These are phyloP conservation scores for Atrichornis clamosus DNA, from an alignment of 2,113 vertebrate genomes.

Conservation along the genomic window DNA sequence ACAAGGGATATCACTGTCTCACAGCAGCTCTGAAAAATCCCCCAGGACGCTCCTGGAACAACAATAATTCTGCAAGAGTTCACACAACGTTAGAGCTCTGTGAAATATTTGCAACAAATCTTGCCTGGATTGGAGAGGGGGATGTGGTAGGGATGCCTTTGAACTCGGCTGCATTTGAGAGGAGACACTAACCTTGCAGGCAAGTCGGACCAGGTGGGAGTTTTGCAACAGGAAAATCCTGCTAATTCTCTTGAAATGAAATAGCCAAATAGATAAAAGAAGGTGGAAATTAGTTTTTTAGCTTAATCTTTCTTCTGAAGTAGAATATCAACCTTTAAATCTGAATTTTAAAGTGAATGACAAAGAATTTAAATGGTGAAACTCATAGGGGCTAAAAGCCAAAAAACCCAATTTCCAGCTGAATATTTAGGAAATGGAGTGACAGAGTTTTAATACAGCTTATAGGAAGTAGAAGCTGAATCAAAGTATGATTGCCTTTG, in stretches of 20 bases:
- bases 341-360: constrained; percentile 2
- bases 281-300: not conserved
- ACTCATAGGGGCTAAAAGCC: not conserved
- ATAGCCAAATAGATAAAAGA: not conserved
- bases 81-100: constrained; percentile 20
- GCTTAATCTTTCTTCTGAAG: not conserved
- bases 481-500: not conserved
- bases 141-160: not conserved
- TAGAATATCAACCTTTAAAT: not conserved
- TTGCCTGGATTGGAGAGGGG: not conserved
- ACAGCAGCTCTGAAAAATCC: constrained; percentile 55
- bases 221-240: not conserved
- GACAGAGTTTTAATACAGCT: not conserved
- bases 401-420: not conserved
- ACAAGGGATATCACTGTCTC: constrained; percentile 53
- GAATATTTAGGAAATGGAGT: not conserved
- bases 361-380: constrained; percentile 1
- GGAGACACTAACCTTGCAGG: not conserved
- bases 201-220: not conserved
- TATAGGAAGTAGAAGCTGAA: not conserved
- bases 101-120: constrained; percentile 40
- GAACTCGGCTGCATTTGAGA: not conserved
- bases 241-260: not conserved
- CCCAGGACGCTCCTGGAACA: constrained; percentile 52
- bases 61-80: constrained; percentile 51